Conservation (phyloP, 2,888 invertebrate genomes). For the Apocheima hispidaria region DNA sequence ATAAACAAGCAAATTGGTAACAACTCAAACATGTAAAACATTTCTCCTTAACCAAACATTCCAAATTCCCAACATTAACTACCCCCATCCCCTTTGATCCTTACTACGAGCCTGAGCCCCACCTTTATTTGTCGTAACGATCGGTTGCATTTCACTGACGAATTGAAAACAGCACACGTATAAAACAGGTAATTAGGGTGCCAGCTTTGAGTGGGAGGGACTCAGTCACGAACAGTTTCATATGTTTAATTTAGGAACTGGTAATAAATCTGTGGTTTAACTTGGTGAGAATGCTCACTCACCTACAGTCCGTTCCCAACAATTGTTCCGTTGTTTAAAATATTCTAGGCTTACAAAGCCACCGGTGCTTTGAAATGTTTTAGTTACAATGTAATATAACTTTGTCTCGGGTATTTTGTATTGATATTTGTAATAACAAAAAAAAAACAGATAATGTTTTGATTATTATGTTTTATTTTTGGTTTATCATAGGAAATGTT, state of each 20-base stretch:
- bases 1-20: background rate
- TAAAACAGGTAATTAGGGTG: conserved; percentile 21
- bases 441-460: too few relatives aligned
- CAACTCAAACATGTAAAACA: background rate
- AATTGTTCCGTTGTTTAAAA: too few relatives aligned
- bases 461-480: too few relatives aligned
- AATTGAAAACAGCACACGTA: conserved; percentile 22
- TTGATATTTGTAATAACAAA: too few relatives aligned
- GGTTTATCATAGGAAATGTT: too few relatives aligned
- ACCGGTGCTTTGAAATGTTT: too few relatives aligned
- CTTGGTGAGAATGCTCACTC: background rate
- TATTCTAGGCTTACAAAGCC: too few relatives aligned
- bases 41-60: background rate
- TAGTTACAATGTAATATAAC: too few relatives aligned
- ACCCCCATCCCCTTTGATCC: conserved; percentile 15
- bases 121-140: conserved; percentile 28
- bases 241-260: conserved; percentile 2
- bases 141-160: conserved; percentile 22
- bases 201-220: conserved; percentile 8
- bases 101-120: conserved; percentile 12
- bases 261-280: background rate
- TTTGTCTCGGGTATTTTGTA: too few relatives aligned
- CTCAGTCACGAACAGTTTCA: conserved; percentile 13
- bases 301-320: too few relatives aligned
- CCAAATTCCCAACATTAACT: background rate